A percentile compares a stretch with the other conserved stretches of the same genome.
phyloP scores from a whole-genome alignment of 1,140 invertebrate genomes.

The Lepidurus arcticus region DNA sequence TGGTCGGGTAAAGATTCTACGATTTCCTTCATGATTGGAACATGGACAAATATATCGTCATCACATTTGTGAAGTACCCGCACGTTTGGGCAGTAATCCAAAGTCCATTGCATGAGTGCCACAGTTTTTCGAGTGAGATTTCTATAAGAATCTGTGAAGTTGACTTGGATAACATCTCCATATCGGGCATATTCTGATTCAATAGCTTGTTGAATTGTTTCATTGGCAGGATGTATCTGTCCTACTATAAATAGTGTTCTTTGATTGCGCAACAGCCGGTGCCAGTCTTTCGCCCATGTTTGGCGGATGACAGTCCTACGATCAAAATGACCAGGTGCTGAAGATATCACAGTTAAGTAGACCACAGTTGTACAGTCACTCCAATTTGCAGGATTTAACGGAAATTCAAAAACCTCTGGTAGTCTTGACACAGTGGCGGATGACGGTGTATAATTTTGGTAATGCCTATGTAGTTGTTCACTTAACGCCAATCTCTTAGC shows the following conservation, averaged over 20 bases:
- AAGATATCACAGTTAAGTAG: constrained; percentile 23
- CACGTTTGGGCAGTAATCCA: constrained; percentile 39
- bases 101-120: constrained; percentile 42
- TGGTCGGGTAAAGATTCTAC: constrained; percentile 1
- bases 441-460: background rate
- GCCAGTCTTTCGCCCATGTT: constrained; percentile 30
- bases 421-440: background rate
- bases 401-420: background rate
- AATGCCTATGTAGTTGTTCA: background rate
- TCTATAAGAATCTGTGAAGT: constrained; percentile 43
- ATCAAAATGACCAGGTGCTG: constrained; percentile 27
- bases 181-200: constrained; percentile 28
- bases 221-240: constrained; percentile 20
- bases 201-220: constrained; percentile 20
- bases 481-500: background rate
- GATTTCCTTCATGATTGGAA: constrained; percentile 28
- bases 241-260: constrained; percentile 33
- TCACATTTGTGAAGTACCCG: constrained; percentile 44
- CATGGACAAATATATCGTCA: constrained; percentile 42
- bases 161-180: constrained; percentile 39
- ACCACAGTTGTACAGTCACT: background rate
- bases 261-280: constrained; percentile 19
- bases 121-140: constrained; percentile 45
- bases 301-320: constrained; percentile 23
- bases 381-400: background rate